These are phyloP conservation scores for Epizoanthus rinbou DNA, from an alignment of 92 coral and sea anemone genomes.

Conservation along the genomic window DNA sequence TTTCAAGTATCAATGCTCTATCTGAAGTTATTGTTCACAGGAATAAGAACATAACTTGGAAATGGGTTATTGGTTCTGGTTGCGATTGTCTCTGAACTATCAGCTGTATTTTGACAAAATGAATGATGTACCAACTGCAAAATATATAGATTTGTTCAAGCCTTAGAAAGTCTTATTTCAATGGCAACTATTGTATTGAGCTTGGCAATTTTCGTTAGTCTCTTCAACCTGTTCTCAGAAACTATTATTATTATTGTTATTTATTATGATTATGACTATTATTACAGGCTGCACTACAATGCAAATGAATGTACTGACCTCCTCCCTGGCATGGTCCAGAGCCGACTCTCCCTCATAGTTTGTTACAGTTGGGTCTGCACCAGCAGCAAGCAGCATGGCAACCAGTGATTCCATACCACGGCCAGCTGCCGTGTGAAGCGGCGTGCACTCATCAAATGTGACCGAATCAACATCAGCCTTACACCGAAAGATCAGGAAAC, in stretches of 20 bases:
- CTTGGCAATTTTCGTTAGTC: too few species aligned
- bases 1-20: too few species aligned
- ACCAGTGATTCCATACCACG: conserved; percentile 72
- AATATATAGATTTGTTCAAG: background rate
- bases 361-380: conserved; percentile 69
- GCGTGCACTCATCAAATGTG: conserved; percentile 79
- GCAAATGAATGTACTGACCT: conserved; percentile 31
- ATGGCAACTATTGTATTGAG: background rate
- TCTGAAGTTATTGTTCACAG: too few species aligned
- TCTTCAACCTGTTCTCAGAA: too few species aligned
- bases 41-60: too few species aligned
- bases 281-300: too few species aligned
- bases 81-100: too few species aligned
- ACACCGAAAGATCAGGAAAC: conserved; percentile 75
- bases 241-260: too few species aligned
- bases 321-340: conserved; percentile 63
- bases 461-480: conserved; percentile 73
- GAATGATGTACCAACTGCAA: background rate
- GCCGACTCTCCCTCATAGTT: conserved; percentile 83
- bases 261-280: too few species aligned
- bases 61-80: too few species aligned
- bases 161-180: background rate
- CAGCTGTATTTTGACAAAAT: too few species aligned
- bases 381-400: conserved; percentile 83
- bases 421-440: conserved; percentile 95